Evolutionary conservation across 2,888 invertebrate genomes (phyloP), one percentile per base, ranked within the genome.

Genomic region (Chymomyza caudatula): DNA sequence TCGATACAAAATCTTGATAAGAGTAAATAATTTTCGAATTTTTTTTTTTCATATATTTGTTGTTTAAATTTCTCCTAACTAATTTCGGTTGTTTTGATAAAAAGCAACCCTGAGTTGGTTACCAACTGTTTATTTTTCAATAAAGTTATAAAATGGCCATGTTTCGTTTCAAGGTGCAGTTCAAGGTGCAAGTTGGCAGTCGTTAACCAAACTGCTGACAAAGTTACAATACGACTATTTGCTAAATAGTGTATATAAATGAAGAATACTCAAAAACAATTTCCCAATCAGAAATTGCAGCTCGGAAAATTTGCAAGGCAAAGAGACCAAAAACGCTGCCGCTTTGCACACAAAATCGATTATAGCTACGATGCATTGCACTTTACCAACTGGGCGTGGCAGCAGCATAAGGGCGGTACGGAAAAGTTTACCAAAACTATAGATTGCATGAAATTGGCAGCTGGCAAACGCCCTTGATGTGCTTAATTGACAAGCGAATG

Each of bases 401-500:
- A 42, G 8, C 23, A 3, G 11, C 11, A n/a, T n/a, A n/a, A 54
- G 65, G 51, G 53, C 55, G 55, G 60, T 51, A 63, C 57, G n/a
- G n/a, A n/a, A n/a, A n/a, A n/a, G n/a, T n/a, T n/a, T n/a, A n/a
- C n/a, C n/a, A 49, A 66, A 37, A 11, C 11, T 2, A 37, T 13
- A 37, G 29, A 37, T 11, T 37, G 0, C 11, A 2, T 37, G 11
- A 37, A 37, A 11, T 37, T 37, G 65, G 43, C 63, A 62, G 49
- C 58, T 43, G 20, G 44, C 19, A 20, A 60, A 44, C 25, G 78
- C 71, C 81, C 81, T 79, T 80, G 71, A 73, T 62, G 70, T 53
- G 63, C 72, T 71, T 85, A 80, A 80, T 80, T 80, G 85, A 80
- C 85, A 78, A 72, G 71, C 58, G 78, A 81, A 78, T 69, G 65